Base-by-base conservation (phyloP, 2,888 invertebrate genomes). In the Pseudococcus longispinus region DNA sequence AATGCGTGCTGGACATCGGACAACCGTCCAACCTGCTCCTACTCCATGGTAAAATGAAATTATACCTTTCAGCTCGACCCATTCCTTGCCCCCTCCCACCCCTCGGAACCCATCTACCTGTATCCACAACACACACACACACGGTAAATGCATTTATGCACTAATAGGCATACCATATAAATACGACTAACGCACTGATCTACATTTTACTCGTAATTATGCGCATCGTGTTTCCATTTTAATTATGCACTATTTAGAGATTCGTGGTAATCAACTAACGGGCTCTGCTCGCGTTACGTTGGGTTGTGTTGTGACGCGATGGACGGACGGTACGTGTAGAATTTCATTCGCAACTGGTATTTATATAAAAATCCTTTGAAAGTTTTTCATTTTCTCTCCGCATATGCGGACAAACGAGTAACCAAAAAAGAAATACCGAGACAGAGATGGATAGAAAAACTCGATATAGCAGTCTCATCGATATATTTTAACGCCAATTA, bases 221-320 rank as follows among this genome's bases (percentile, higher is more conserved):
- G 37, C 60, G 65, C 84, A 60, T 84, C 84, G 65, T 65, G 84
- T 65, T 84, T 70, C 84, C 70, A 84, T 84, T 84, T 84, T 60
- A 84, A 84, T 65, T 55, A 84, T 65, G 42, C 65, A 65, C 44
- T 51, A 26, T 83, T 70, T 15, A 29, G 8, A 18, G 29, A 70
- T 70, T 70, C 70, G 60, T 60, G 20, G 60, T 60, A 60, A 60
- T 60, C 60, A 23, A 23, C 60, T 60, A 60, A 60, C 60, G 60
- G 46, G 51, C 51, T 51, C 51, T 51, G 51, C n/a, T n/a, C n/a
- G 15, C n/a, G 51, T n/a, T 51, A n/a, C n/a, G n/a, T n/a, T 18
- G 51, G 32, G 37, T 37, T 37, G 8, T 37, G 37, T 37, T 37
- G 37, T 37, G 37, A 37, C 37, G 37, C 37, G 37, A 4, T 8